phyloP scores from a whole-genome alignment of 1,140 invertebrate genomes.

The Wasmannia auropunctata region DNA sequence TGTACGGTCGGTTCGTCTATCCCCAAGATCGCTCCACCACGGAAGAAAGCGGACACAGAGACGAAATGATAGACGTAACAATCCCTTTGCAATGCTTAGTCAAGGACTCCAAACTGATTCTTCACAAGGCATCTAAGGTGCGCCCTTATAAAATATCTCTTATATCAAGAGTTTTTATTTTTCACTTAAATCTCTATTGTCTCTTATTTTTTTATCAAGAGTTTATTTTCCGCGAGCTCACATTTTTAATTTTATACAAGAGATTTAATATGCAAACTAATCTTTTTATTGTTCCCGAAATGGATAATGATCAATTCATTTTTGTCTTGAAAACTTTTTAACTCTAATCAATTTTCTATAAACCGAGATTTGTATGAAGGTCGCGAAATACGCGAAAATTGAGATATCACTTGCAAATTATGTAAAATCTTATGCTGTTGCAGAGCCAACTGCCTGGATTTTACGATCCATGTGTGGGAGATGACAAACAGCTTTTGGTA shows the following conservation, averaged over 20 bases:
- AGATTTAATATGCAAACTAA: background rate
- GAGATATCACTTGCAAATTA: slow-evolving; percentile 10
- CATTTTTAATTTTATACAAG: background rate
- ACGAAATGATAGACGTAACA: slow-evolving; percentile 95
- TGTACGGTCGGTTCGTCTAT: slow-evolving; percentile 91
- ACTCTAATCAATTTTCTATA: background rate
- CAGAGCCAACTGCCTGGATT: slow-evolving; percentile 98
- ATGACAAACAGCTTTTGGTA: slow-evolving; percentile 95
- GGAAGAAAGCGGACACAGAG: slow-evolving; percentile 79
- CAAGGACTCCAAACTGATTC: slow-evolving; percentile 94
- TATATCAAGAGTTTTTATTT: background rate
- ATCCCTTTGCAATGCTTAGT: slow-evolving; percentile 97
- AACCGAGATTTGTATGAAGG: background rate
- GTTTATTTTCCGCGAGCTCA: background rate
- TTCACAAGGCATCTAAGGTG: slow-evolving; percentile 96
- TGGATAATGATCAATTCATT: no score
- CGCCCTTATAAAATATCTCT: slow-evolving; percentile 46
- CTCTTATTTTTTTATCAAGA: background rate
- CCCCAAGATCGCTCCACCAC: slow-evolving; percentile 70
- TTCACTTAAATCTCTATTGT: background rate
- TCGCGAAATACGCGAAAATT: no score
- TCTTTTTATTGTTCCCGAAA: background rate
- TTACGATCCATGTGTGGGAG: slow-evolving; percentile 97
- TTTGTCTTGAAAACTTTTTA: background rate
- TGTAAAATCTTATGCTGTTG: slow-evolving; percentile 73